phyloP scores from a whole-genome alignment of 2,797 vertebrate species.

The Falco rusticolus region DNA sequence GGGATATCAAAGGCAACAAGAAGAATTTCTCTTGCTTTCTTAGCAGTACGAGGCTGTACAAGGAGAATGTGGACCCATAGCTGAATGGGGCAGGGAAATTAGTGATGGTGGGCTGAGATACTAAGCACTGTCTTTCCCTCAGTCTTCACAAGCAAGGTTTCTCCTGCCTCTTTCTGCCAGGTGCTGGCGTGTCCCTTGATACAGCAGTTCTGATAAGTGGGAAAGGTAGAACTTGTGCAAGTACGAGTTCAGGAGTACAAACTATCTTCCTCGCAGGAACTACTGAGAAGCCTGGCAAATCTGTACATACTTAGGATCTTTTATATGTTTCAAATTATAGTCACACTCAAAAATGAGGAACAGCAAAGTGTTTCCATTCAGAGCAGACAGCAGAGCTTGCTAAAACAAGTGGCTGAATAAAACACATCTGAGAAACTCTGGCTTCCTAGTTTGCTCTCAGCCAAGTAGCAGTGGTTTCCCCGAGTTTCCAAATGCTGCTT shows the following conservation, averaged over 20 bases:
- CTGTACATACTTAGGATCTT: not conserved
- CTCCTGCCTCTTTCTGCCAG: not conserved
- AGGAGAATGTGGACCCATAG: accelerated
- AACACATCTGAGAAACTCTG: not conserved
- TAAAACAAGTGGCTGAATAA: not conserved
- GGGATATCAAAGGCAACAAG: not conserved
- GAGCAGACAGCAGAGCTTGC: not conserved
- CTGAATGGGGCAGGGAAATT: not conserved
- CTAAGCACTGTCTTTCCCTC: not conserved
- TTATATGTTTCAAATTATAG: not conserved
- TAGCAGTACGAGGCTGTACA: not conserved
- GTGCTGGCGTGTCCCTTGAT: not conserved
- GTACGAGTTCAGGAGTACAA: not conserved
- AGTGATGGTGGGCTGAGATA: not conserved
- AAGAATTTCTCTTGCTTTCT: not conserved
- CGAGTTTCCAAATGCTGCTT: not conserved
- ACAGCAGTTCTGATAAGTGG: not conserved
- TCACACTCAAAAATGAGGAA: not conserved
- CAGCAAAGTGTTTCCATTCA: not conserved
- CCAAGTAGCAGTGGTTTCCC: not conserved
- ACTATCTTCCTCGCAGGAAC: not conserved
- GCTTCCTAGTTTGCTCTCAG: not conserved
- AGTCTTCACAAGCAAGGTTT: not conserved
- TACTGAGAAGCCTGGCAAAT: not conserved
- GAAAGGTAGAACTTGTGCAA: not conserved